phyloP scores from a whole-genome alignment of 2,113 vertebrate genomes.

The Noctilio leporinus region DNA sequence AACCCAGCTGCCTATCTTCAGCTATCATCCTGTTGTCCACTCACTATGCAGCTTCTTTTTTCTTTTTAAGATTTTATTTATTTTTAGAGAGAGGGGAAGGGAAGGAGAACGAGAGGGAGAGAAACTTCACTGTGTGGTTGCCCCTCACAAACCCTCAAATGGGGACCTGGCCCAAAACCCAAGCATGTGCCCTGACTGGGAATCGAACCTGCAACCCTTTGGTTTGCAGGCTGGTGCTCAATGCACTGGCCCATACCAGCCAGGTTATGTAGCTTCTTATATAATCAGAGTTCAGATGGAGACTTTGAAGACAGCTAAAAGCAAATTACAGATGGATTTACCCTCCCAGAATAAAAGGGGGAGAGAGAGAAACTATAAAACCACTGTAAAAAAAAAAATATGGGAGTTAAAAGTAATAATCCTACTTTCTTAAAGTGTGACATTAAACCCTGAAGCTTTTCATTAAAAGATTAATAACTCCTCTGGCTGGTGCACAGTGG shows the following conservation, averaged over 20 bases:
- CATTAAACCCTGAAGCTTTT: not conserved
- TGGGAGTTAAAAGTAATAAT: not conserved
- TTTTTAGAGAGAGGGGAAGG: too few species aligned
- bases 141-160: too few species aligned
- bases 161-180: too few species aligned
- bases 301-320: not conserved
- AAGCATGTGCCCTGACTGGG: too few species aligned
- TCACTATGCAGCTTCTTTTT: not conserved
- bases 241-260: too few species aligned
- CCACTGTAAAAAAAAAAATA: not conserved
- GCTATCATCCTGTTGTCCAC: rapidly evolving
- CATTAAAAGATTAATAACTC: not conserved
- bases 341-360: not conserved
- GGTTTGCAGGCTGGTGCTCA: too few species aligned
- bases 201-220: too few species aligned
- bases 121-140: too few species aligned
- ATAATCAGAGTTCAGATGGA: not conserved
- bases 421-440: not conserved
- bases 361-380: not conserved
- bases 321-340: not conserved
- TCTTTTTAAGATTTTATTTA: too few species aligned
- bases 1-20: not conserved
- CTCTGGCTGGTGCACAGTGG: too few species aligned
- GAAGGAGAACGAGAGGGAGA: too few species aligned
- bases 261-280: too few species aligned